phyloP scores from a whole-genome alignment of 1,140 invertebrate genomes.

The Philotrypesis tridentata region DNA sequence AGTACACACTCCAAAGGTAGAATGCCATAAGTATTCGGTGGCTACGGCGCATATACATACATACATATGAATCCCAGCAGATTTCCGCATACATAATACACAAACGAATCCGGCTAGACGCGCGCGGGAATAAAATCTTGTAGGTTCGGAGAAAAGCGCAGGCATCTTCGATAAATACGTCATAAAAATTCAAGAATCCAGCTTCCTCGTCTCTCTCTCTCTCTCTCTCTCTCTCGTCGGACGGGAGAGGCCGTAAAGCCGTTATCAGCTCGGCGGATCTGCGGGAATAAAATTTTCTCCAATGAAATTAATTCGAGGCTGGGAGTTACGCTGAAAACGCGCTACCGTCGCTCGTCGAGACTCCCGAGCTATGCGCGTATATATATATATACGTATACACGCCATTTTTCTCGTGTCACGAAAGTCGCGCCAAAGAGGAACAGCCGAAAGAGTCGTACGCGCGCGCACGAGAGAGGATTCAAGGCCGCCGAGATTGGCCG shows the following conservation, averaged over 20 bases:
- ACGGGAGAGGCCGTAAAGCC: neutral
- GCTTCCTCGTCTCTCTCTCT: neutral
- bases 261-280: neutral
- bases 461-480: neutral
- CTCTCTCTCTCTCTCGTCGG: neutral
- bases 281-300: neutral
- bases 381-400: no score
- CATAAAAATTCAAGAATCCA: neutral
- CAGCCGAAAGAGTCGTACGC: neutral
- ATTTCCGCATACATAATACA: neutral
- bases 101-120: neutral
- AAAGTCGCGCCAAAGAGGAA: conserved; percentile 14
- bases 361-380: neutral
- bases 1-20: no score
- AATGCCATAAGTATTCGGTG: no score
- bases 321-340: conserved; percentile 9
- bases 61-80: no score
- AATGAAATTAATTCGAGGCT: conserved; percentile 19
- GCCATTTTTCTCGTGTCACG: conserved; percentile 35
- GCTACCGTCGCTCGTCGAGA: neutral
- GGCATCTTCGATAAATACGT: neutral
- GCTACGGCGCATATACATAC: no score
- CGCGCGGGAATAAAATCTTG: neutral
- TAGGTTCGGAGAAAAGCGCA: neutral
- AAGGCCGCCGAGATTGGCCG: conserved; percentile 34